Conservation (phyloP, 2,113 vertebrate genomes). For the Podarcis muralis region DNA sequence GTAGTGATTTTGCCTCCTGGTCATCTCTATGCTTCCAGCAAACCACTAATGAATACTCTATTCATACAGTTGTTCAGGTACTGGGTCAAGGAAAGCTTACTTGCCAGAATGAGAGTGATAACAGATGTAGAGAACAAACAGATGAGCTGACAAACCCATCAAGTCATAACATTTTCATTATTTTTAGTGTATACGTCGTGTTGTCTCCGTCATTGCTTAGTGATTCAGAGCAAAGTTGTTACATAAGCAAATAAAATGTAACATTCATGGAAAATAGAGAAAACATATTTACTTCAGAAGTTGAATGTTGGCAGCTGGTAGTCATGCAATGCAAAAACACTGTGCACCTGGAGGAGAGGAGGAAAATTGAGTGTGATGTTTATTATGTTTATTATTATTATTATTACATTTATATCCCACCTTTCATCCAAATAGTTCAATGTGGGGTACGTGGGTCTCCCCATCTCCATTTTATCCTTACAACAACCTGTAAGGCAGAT, state of each 20-base stretch:
- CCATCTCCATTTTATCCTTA: too few relatives aligned
- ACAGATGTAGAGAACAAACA: background rate
- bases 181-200: background rate
- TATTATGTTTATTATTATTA: too few relatives aligned
- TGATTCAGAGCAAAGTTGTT: constrained; percentile 4
- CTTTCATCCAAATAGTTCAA: background rate
- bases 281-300: background rate
- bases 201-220: background rate
- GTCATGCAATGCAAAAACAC: background rate
- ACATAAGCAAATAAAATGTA: constrained; percentile 13
- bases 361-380: background rate
- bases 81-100: background rate
- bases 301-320: background rate
- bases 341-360: background rate
- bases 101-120: background rate
- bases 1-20: background rate
- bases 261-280: background rate
- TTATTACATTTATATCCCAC: background rate
- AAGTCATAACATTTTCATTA: background rate
- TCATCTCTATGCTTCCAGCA: background rate
- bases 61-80: background rate
- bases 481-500: too few relatives aligned
- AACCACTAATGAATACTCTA: background rate
- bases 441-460: too few relatives aligned
- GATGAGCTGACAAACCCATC: background rate